These are phyloP conservation scores for Acanthurus lineatus DNA, from an alignment of 2,797 vertebrate genomes.

Conservation along the genomic window DNA sequence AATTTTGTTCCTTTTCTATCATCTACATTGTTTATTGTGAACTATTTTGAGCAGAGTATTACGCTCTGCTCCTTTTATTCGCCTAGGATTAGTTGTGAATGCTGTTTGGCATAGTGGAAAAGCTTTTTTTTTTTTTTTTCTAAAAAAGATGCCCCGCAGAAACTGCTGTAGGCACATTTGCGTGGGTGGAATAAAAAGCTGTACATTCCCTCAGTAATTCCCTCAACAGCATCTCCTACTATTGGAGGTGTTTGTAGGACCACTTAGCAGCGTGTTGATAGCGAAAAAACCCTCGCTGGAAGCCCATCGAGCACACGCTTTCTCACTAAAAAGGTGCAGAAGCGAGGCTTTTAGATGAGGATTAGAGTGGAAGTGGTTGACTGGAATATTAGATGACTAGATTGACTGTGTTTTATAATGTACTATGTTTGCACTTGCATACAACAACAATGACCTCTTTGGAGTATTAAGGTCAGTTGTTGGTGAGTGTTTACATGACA, in stretches of 20 bases:
- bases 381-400: constrained; percentile 51
- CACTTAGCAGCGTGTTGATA: constrained; percentile 59
- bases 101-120: constrained; percentile 39
- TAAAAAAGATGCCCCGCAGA: constrained; percentile 46
- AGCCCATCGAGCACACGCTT: constrained; percentile 35
- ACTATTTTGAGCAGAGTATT: constrained; percentile 42
- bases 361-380: constrained; percentile 41
- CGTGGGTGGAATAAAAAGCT: constrained; percentile 65
- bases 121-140: constrained; percentile 39
- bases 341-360: constrained; percentile 41
- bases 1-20: constrained; percentile 19
- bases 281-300: constrained; percentile 32
- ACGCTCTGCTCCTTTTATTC: constrained; percentile 8
- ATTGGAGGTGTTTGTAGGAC: constrained; percentile 65
- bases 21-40: constrained; percentile 36
- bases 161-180: constrained; percentile 63
- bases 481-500: constrained; percentile 2
- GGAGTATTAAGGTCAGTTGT: neutral
- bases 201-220: constrained; percentile 58
- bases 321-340: constrained; percentile 36
- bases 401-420: constrained; percentile 35
- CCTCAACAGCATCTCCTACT: constrained; percentile 55
- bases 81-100: constrained; percentile 42
- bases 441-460: constrained; percentile 7
- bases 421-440: constrained; percentile 7